Conservation (phyloP, 1,140 invertebrate genomes). For the Trialeurodes vaporariorum region DNA sequence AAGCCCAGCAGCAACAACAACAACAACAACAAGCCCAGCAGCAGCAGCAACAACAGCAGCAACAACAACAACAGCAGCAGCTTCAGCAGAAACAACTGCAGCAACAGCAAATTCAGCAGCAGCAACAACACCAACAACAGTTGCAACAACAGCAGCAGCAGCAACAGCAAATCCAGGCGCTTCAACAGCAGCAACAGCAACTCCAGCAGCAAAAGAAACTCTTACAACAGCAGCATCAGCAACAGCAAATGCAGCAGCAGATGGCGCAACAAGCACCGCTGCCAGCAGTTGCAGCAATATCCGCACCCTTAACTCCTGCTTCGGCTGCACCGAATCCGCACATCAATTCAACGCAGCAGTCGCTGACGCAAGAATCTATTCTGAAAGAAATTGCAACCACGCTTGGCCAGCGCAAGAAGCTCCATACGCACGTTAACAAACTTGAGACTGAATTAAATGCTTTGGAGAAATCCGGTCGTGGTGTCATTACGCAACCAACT, state of each 20-base stretch:
- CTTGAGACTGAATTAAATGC: slow-evolving; percentile 59
- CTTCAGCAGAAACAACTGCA: background rate
- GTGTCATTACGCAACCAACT: background rate
- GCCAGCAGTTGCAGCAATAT: slow-evolving; percentile 41
- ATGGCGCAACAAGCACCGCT: background rate
- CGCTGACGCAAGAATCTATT: slow-evolving; percentile 52
- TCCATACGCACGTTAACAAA: slow-evolving; percentile 56
- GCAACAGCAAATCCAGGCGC: slow-evolving; percentile 14
- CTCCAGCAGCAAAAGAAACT: slow-evolving; percentile 10
- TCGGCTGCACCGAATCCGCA: slow-evolving; percentile 39
- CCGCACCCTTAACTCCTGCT: slow-evolving; percentile 56
- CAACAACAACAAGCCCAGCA: background rate
- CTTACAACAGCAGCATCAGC: slow-evolving; percentile 14
- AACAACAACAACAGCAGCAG: background rate
- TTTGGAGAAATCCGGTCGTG: slow-evolving; percentile 51
- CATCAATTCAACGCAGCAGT: background rate
- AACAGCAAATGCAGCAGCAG: background rate
- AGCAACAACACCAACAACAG: background rate
- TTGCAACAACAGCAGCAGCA: slow-evolving; percentile 16
- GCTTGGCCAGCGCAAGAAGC: slow-evolving; percentile 61
- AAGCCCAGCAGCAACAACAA: slow-evolving; percentile 2
- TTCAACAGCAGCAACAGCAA: slow-evolving; percentile 11
- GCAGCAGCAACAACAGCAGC: background rate
- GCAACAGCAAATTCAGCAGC: background rate
- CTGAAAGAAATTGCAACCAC: slow-evolving; percentile 74